These are phyloP conservation scores for Taphrorychus bicolor DNA, from an alignment of 2,888 invertebrate genomes.

Conservation along the genomic window DNA sequence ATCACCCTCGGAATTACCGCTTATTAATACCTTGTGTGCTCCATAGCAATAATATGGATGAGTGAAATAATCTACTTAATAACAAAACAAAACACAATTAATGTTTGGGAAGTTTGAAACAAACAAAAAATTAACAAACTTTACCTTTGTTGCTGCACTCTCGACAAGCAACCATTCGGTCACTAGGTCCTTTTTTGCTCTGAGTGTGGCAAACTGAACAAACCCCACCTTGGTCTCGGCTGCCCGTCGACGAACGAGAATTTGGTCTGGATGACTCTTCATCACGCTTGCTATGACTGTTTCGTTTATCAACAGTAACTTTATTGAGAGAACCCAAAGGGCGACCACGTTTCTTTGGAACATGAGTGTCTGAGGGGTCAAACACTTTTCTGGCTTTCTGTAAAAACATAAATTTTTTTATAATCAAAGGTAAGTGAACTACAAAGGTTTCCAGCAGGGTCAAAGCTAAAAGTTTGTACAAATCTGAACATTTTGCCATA, in stretches of 20 bases:
- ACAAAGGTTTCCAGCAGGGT: too few relatives aligned
- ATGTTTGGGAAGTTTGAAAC: not conserved
- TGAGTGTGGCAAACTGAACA: conserved; percentile 70
- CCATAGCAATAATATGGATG: too few relatives aligned
- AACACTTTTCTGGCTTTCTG: conserved; percentile 84
- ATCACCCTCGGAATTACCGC: too few relatives aligned
- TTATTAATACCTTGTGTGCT: too few relatives aligned
- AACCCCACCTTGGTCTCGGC: conserved; percentile 64
- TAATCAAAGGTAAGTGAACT: too few relatives aligned
- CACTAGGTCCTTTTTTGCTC: conserved; percentile 66
- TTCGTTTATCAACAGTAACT: conserved; percentile 64
- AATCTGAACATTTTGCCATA: too few relatives aligned
- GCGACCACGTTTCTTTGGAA: conserved; percentile 75
- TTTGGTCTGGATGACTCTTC: conserved; percentile 54
- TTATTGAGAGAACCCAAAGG: conserved; percentile 70
- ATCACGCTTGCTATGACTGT: conserved; percentile 47
- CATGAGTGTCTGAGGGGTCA: conserved; percentile 83
- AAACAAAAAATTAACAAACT: not conserved
- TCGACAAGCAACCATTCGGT: conserved; percentile 71
- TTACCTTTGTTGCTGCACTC: conserved; percentile 76
- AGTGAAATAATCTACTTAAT: too few relatives aligned
- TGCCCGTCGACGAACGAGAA: conserved; percentile 56
- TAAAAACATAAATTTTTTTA: too few relatives aligned
- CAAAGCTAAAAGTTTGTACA: too few relatives aligned
- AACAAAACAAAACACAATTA: too few relatives aligned